Percentiles rank a stretch among this genome's conserved stretches.
Conservation (phyloP, 2,113 vertebrate genomes). For the Aptenodytes patagonicus region DNA sequence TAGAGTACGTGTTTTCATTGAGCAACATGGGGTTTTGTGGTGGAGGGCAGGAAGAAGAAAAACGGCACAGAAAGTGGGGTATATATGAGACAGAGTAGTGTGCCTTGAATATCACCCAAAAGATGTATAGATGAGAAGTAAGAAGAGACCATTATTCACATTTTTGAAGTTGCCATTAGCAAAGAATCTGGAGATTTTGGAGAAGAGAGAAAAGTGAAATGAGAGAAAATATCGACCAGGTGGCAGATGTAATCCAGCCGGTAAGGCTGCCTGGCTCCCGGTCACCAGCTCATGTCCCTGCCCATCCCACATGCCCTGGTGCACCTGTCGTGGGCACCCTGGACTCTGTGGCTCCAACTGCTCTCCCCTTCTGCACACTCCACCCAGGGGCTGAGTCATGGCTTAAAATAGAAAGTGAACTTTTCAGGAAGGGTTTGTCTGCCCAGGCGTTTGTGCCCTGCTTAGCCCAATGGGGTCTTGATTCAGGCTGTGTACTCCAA, state of each 20-base stretch:
- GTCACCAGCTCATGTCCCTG: not conserved
- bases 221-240: not conserved
- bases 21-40: not conserved
- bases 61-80: not conserved
- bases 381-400: not conserved
- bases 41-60: not conserved
- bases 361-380: not conserved
- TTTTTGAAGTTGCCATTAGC: not conserved
- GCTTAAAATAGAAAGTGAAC: constrained; percentile 24
- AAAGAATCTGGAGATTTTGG: not conserved
- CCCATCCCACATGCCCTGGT: accelerated
- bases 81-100: not conserved
- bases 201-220: not conserved
- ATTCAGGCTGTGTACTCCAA: not conserved
- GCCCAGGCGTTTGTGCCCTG: not conserved
- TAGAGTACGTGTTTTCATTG: not conserved
- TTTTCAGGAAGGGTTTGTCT: not conserved
- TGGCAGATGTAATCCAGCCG: not conserved
- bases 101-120: not conserved
- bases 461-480: not conserved
- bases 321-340: not conserved
- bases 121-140: not conserved
- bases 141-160: not conserved
- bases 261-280: not conserved
- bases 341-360: not conserved